phyloP scores from a whole-genome alignment of 2,888 invertebrate species.

The Rapana venosa region DNA sequence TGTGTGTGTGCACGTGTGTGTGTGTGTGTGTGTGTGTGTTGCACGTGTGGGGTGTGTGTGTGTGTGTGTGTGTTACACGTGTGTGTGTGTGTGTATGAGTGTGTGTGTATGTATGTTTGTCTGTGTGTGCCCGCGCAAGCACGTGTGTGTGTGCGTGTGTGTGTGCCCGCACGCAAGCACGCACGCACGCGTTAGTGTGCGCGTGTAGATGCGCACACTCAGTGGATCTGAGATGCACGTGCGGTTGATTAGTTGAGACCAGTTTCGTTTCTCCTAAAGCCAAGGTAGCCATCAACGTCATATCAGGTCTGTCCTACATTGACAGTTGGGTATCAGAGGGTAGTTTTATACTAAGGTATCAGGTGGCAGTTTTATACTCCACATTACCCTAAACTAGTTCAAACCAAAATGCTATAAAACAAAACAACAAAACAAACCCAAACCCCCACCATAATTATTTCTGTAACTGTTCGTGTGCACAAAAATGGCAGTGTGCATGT shows the following conservation, averaged over 20 bases:
- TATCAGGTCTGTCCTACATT: no score
- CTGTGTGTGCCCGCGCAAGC: neutral
- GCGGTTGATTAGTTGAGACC: neutral
- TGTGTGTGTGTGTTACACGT: conserved; percentile 6
- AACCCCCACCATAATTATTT: neutral
- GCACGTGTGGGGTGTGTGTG: no score
- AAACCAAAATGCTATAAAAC: neutral
- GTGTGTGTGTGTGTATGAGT: no score
- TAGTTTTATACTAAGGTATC: neutral
- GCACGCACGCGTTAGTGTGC: neutral
- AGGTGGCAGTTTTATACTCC: neutral
- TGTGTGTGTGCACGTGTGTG: neutral
- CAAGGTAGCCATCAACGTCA: no score
- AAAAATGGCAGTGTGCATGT: no score
- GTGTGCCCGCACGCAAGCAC: neutral
- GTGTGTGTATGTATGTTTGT: conserved; percentile 1
- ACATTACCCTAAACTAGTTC: neutral
- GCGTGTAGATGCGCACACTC: neutral
- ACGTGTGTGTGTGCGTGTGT: neutral
- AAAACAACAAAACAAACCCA: conserved; percentile 9
- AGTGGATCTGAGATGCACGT: neutral
- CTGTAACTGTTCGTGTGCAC: no score
- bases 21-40: neutral
- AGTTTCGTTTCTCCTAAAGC: neutral
- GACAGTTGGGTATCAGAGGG: neutral